Conservation (phyloP, 2,888 invertebrate genomes). For the Drosophila rubida region DNA sequence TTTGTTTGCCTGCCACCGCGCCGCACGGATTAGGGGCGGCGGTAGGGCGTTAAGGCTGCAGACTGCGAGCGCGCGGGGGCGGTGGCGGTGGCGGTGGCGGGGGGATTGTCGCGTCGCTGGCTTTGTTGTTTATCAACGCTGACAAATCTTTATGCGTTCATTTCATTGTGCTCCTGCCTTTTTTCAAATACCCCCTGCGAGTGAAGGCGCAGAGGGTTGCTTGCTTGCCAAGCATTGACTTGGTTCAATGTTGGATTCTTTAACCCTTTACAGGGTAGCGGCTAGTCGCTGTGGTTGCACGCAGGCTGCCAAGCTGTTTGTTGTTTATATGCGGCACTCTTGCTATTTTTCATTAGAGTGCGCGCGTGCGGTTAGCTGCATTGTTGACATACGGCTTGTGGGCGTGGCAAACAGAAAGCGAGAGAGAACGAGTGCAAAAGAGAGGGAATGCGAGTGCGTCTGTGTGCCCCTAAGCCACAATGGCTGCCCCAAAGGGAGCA, state of each 20-base stretch:
- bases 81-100: background rate
- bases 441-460: constrained; percentile 17
- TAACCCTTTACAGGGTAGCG: constrained; percentile 18
- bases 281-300: background rate
- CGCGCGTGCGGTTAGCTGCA: constrained; percentile 68
- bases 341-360: constrained; percentile 75
- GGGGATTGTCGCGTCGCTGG: constrained; percentile 46
- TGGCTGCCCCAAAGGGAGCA: constrained; percentile 14
- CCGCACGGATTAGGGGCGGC: too few species aligned
- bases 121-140: constrained; percentile 77
- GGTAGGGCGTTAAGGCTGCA: too few species aligned
- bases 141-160: constrained; percentile 81
- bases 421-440: background rate
- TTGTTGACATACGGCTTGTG: constrained; percentile 51
- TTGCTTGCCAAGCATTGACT: background rate
- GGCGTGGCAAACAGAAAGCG: constrained; percentile 7
- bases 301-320: background rate
- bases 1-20: constrained; percentile 41
- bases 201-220: background rate
- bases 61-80: too few species aligned
- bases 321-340: constrained; percentile 58
- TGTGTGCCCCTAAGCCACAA: constrained; percentile 49
- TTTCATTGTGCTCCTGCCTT: constrained; percentile 53
- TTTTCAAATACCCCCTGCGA: constrained; percentile 35
- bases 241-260: background rate